A percentile compares a stretch with the other conserved stretches of the same genome.
These are phyloP conservation scores for Vanacampus margaritifer DNA, from an alignment of 2,113 vertebrate genomes.

Conservation along the genomic window DNA sequence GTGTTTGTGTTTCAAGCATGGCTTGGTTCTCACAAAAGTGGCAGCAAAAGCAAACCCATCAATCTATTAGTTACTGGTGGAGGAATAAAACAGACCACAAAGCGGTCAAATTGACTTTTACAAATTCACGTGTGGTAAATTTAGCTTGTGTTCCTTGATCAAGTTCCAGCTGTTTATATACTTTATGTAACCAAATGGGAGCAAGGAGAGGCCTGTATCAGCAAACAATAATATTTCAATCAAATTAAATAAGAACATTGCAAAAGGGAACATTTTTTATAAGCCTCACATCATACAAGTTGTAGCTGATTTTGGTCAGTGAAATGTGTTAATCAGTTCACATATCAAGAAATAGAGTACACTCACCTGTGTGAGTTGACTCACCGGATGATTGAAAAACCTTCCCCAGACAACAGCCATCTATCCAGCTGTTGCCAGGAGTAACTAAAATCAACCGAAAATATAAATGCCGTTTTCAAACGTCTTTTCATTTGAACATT, in stretches of 20 bases:
- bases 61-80: conserved; percentile 14
- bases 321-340: no score
- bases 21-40: conserved; percentile 33
- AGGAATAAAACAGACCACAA: neutral
- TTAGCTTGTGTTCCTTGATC: conserved; percentile 16
- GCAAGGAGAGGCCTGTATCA: neutral
- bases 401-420: no score
- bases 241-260: no score
- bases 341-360: no score
- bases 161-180: conserved; percentile 25
- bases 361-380: no score
- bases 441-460: conserved; percentile 8
- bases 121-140: conserved; percentile 34
- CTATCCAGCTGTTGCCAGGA: no score
- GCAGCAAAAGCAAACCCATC: conserved; percentile 20
- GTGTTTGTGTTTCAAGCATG: conserved; percentile 49
- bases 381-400: no score
- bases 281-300: neutral
- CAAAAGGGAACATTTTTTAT: no score
- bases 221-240: neutral
- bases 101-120: conserved; percentile 27
- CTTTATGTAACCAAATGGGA: conserved; percentile 10
- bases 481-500: neutral
- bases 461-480: conserved; percentile 14
- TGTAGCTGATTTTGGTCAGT: no score